phyloP scores from a whole-genome alignment of 2,113 vertebrate genomes.

The Lichenostomus cassidix region DNA sequence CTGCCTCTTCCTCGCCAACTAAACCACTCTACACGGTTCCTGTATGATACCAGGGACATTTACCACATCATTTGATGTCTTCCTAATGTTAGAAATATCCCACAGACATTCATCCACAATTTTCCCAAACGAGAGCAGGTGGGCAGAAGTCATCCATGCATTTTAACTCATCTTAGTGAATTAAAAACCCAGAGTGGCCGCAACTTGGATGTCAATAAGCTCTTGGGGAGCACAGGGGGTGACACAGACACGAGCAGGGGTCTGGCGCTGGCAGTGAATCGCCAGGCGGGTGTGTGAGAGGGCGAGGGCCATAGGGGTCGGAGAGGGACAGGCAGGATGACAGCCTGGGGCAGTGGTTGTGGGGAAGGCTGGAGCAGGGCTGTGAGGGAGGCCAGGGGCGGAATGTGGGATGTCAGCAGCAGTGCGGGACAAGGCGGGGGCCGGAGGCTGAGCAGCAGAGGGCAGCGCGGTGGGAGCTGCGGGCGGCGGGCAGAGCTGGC shows the following conservation, averaged over 20 bases:
- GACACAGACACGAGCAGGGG: fast-evolving
- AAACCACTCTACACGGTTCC: background rate
- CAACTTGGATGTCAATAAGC: fast-evolving
- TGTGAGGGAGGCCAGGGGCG: background rate
- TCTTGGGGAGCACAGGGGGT: background rate
- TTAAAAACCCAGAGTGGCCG: background rate
- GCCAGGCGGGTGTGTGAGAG: background rate
- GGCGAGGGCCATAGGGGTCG: fast-evolving
- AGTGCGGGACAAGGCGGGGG: background rate
- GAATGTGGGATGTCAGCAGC: fast-evolving
- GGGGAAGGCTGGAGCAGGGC: background rate
- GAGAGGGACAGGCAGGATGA: background rate
- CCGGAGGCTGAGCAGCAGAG: background rate
- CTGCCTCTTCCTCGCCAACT: background rate
- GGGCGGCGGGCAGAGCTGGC: background rate
- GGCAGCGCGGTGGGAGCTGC: background rate
- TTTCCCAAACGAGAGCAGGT: background rate
- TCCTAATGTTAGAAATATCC: background rate
- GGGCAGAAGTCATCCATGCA: background rate
- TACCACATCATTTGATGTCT: background rate
- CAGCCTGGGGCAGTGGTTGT: fast-evolving
- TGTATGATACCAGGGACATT: background rate
- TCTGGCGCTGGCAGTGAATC: fast-evolving
- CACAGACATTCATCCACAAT: background rate
- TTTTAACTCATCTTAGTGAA: background rate